phyloP scores from a whole-genome alignment of 2,888 invertebrate species.

The Heliconius aoede region DNA sequence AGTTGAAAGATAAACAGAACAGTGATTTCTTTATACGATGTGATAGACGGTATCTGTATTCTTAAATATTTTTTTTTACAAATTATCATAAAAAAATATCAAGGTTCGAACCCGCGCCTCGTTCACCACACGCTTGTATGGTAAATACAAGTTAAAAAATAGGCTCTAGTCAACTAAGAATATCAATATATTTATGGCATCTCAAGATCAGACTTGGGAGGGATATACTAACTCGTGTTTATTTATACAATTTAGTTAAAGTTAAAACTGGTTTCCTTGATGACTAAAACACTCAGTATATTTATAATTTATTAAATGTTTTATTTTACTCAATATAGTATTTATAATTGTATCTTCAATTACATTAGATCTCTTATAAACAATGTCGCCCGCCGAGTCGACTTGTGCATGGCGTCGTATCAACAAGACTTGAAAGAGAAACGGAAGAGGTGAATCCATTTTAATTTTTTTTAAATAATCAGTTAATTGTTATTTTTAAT shows the following conservation, averaged over 20 bases:
- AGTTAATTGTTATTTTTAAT: too few species aligned
- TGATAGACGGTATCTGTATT: conserved; percentile 63
- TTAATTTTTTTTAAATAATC: background rate
- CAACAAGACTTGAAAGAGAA: conserved; percentile 73
- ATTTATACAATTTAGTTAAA: too few species aligned
- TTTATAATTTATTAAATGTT: background rate
- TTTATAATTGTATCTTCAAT: background rate
- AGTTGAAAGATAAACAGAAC: conserved; percentile 61
- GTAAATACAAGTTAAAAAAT: too few species aligned
- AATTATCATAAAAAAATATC: too few species aligned
- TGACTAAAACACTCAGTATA: too few species aligned
- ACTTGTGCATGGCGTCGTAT: conserved; percentile 74
- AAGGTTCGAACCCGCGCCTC: background rate
- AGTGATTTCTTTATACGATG: conserved; percentile 71
- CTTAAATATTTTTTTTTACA: too few species aligned
- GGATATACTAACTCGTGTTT: too few species aligned
- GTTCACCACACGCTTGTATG: too few species aligned
- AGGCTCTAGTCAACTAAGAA: too few species aligned
- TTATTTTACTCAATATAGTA: background rate
- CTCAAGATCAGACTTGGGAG: too few species aligned
- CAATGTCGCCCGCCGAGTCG: conserved; percentile 71
- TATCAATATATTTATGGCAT: too few species aligned
- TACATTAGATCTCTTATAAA: conserved; percentile 66
- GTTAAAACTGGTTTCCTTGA: too few species aligned
- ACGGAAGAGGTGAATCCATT: conserved; percentile 59